These are phyloP conservation scores for Tapirus indicus DNA, from an alignment of 2,797 vertebrate genomes.

Conservation along the genomic window DNA sequence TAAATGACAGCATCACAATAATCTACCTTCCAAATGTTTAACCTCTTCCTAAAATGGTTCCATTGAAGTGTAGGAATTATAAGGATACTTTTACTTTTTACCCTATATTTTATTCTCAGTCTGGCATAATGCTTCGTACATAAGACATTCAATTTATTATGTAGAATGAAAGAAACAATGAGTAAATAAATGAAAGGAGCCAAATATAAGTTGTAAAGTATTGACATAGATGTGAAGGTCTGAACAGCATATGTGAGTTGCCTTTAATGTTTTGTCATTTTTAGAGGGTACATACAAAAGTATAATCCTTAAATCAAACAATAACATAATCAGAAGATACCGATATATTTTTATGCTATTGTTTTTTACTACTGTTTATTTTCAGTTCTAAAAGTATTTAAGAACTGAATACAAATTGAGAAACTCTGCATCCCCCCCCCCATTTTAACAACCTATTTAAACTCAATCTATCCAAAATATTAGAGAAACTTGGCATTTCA, in stretches of 20 bases:
- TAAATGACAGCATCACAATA: background rate
- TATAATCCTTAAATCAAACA: background rate
- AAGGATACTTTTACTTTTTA: background rate
- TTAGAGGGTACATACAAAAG: background rate
- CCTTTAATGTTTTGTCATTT: background rate
- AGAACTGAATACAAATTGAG: background rate
- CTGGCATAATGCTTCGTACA: background rate
- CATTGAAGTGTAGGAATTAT: background rate
- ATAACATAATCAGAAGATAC: background rate
- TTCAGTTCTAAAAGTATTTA: background rate
- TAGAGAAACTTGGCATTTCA: background rate
- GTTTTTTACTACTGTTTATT: background rate
- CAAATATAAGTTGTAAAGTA: background rate
- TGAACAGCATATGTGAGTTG: background rate
- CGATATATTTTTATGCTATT: background rate
- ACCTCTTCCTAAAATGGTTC: background rate
- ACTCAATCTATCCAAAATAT: background rate
- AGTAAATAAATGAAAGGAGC: background rate
- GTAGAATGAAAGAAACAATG: background rate
- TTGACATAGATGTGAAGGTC: background rate
- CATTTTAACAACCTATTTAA: background rate
- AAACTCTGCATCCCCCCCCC: background rate
- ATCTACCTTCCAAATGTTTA: background rate
- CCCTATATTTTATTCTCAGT: background rate
- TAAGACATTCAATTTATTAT: background rate